Conservation (phyloP, 2,797 vertebrate genomes). For the Pangasius sanitwongsei region DNA sequence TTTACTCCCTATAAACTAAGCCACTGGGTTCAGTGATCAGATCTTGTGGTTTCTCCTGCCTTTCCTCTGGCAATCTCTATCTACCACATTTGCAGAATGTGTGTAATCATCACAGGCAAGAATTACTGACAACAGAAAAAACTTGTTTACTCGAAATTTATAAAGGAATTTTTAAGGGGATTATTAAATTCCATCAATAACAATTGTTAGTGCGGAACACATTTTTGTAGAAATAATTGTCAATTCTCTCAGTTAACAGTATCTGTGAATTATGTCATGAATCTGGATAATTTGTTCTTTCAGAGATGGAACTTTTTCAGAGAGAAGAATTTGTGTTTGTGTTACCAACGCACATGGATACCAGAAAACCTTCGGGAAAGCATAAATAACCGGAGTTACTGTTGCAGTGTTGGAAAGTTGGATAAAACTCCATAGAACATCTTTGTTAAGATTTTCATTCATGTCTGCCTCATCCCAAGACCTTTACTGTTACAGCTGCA, state of each 20-base stretch:
- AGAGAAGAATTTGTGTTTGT: neutral
- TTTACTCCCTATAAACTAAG: neutral
- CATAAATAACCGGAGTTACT: constrained; percentile 14
- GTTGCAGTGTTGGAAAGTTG: constrained; percentile 1
- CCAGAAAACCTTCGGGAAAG: neutral
- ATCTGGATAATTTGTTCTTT: neutral
- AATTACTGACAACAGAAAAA: neutral
- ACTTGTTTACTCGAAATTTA: neutral
- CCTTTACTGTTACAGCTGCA: neutral
- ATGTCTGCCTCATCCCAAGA: neutral
- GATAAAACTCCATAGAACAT: neutral
- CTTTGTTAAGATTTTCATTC: constrained; percentile 5
- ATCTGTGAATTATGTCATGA: neutral
- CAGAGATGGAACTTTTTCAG: neutral
- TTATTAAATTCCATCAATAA: neutral
- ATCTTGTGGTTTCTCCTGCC: neutral
- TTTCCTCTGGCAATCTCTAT: neutral
- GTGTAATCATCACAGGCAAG: neutral
- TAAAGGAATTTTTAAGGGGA: neutral
- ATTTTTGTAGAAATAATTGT: neutral
- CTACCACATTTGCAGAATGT: neutral
- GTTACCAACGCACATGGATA: constrained; percentile 16
- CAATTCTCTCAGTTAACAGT: neutral
- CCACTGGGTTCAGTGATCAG: neutral
- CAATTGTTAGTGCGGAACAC: neutral